Evolutionary conservation across 2,797 vertebrate species (phyloP).

Genomic region (Alauda arvensis): DNA sequence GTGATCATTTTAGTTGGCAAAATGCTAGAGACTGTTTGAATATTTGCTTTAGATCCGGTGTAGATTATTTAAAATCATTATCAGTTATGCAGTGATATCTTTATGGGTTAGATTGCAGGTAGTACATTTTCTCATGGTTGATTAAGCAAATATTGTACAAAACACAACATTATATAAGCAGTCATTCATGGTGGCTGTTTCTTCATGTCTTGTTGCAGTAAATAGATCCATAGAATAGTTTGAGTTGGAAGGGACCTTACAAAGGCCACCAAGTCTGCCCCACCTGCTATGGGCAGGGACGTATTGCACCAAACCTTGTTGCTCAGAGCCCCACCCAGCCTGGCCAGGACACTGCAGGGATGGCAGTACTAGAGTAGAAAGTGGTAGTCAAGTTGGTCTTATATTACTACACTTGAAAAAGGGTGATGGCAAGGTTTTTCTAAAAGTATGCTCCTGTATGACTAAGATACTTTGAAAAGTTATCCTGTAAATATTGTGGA

Average conservation of each 20-base stretch:
- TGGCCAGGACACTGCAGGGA: background rate
- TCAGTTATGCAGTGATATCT: background rate
- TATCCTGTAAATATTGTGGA: background rate
- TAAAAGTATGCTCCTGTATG: background rate
- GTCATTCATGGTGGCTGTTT: background rate
- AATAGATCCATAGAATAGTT: background rate
- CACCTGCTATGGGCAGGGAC: background rate
- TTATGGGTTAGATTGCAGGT: background rate
- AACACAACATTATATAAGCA: background rate
- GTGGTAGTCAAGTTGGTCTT: background rate
- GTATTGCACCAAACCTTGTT: background rate
- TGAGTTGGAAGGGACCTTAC: background rate
- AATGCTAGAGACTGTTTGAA: background rate
- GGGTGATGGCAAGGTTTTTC: background rate
- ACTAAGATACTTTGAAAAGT: background rate
- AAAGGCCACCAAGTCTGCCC: accelerated
- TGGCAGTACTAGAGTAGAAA: background rate
- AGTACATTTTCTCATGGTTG: background rate
- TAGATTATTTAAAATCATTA: background rate
- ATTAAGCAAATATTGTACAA: background rate
- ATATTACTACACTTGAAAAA: background rate
- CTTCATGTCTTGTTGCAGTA: background rate
- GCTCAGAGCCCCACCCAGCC: background rate
- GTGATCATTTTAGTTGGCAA: background rate
- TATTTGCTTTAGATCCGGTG: background rate